Evolutionary conservation across 2,113 vertebrate species (phyloP).

Genomic region (Steatornis caripensis): DNA sequence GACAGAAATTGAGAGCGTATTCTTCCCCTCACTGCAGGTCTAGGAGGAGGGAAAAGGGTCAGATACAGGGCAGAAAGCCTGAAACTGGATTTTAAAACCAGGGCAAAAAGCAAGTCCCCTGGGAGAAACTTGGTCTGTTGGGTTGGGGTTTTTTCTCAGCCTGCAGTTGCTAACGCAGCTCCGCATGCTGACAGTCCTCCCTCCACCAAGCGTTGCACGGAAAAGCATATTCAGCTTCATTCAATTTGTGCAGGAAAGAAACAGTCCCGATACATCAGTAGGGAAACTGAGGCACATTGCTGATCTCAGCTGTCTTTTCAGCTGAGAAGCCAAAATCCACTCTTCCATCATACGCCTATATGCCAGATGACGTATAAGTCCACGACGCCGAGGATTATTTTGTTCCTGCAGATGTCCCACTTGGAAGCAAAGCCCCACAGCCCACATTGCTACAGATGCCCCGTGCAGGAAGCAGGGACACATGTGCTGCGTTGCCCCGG

Average conservation of each 20-base stretch:
- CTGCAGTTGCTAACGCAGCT: background rate
- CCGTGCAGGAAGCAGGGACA: background rate
- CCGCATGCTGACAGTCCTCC: background rate
- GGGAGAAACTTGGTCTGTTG: background rate
- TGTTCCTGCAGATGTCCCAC: background rate
- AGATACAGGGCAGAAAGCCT: background rate
- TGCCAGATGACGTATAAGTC: background rate
- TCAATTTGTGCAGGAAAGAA: background rate
- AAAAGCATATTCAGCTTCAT: background rate
- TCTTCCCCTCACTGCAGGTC: background rate
- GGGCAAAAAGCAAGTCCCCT: background rate
- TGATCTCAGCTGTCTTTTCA: background rate
- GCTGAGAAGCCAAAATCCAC: background rate
- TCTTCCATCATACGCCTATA: background rate
- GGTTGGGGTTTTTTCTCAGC: background rate
- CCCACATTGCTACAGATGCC: accelerated
- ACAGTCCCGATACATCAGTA: background rate
- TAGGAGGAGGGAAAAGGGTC: background rate
- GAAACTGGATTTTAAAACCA: background rate
- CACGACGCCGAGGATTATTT: background rate
- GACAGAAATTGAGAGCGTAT: background rate
- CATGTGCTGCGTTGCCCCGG: accelerated
- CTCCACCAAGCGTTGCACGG: accelerated
- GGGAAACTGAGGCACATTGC: background rate
- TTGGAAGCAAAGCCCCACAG: background rate